A percentile compares a stretch with the other conserved stretches of the same genome.
phyloP scores from a whole-genome alignment of 1,140 invertebrate genomes.

The Phocides pigmalion region DNA sequence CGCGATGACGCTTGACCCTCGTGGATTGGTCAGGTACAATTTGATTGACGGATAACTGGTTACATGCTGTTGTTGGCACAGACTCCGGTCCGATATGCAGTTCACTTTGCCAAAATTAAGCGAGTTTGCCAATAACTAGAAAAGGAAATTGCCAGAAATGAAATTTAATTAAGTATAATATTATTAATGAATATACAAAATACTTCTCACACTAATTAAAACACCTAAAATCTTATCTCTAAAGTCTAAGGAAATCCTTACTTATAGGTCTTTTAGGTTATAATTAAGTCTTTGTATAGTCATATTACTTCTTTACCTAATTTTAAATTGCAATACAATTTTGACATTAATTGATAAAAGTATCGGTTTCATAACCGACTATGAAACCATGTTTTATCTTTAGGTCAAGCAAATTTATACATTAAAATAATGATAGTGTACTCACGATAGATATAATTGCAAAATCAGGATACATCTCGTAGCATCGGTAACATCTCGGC shows the following conservation, averaged over 20 bases:
- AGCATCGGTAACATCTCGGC: slow-evolving; percentile 68
- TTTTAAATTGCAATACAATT: too few relatives aligned
- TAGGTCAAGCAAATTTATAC: too few relatives aligned
- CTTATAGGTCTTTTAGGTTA: too few relatives aligned
- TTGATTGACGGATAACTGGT: slow-evolving; percentile 60
- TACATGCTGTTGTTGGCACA: slow-evolving; percentile 71
- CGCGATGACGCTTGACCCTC: slow-evolving; percentile 44
- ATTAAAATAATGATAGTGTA: slow-evolving; percentile 21
- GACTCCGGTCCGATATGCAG: slow-evolving; percentile 58
- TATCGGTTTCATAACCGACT: too few relatives aligned
- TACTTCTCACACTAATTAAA: too few relatives aligned
- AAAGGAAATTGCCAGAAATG: slow-evolving; percentile 28
- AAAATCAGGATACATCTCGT: slow-evolving; percentile 71
- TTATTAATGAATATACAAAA: too few relatives aligned
- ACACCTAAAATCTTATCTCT: too few relatives aligned
- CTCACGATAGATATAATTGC: slow-evolving; percentile 66
- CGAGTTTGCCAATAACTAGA: slow-evolving; percentile 59
- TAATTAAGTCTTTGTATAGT: too few relatives aligned
- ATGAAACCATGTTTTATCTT: too few relatives aligned
- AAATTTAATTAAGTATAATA: neutral
- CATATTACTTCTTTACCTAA: too few relatives aligned
- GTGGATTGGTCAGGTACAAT: slow-evolving; percentile 54
- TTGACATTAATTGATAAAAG: too few relatives aligned
- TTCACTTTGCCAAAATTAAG: slow-evolving; percentile 72
- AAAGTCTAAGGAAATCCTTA: too few relatives aligned